These are phyloP conservation scores for Branchinecta lynchi DNA, from an alignment of 1,140 invertebrate genomes.

Conservation along the genomic window DNA sequence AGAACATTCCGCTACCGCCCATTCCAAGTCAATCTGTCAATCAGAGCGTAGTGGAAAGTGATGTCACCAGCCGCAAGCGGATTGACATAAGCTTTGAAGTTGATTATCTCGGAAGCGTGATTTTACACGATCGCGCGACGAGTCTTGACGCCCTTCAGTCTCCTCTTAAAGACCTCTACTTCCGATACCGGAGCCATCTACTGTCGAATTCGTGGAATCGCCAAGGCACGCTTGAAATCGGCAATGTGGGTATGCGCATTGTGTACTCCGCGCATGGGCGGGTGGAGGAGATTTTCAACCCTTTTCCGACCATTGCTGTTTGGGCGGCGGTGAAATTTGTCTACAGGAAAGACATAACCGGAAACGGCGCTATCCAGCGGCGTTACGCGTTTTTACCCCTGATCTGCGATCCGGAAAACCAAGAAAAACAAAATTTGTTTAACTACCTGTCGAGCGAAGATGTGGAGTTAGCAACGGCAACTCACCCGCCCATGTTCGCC, in stretches of 20 bases:
- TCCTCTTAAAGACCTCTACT: conserved; percentile 61
- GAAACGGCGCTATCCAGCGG: conserved; percentile 26
- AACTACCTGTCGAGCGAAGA: conserved; percentile 33
- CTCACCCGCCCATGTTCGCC: conserved; percentile 69
- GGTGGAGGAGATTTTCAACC: conserved; percentile 41
- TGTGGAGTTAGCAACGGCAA: conserved; percentile 32
- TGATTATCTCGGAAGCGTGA: conserved; percentile 62
- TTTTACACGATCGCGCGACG: conserved; percentile 56
- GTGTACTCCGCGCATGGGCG: conserved; percentile 36
- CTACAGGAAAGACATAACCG: conserved; percentile 22
- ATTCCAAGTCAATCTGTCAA: conserved; percentile 14
- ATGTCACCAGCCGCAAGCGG: not conserved
- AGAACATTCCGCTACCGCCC: conserved; percentile 14
- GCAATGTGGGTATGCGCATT: conserved; percentile 42
- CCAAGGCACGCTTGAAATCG: conserved; percentile 49
- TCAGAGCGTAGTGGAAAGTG: conserved; percentile 15
- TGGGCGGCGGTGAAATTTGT: conserved; percentile 70
- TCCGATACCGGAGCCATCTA: conserved; percentile 37
- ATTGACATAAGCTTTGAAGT: conserved; percentile 33
- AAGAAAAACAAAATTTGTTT: conserved; percentile 51
- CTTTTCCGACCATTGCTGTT: conserved; percentile 73
- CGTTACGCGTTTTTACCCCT: conserved; percentile 64
- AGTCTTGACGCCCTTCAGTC: conserved; percentile 62
- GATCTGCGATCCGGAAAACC: conserved; percentile 64
- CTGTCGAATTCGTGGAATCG: conserved; percentile 20